Percentiles rank a stretch among this genome's conserved stretches.
Evolutionary conservation across 1,140 invertebrate genomes (phyloP).

Genomic region (Conus ventricosus): DNA sequence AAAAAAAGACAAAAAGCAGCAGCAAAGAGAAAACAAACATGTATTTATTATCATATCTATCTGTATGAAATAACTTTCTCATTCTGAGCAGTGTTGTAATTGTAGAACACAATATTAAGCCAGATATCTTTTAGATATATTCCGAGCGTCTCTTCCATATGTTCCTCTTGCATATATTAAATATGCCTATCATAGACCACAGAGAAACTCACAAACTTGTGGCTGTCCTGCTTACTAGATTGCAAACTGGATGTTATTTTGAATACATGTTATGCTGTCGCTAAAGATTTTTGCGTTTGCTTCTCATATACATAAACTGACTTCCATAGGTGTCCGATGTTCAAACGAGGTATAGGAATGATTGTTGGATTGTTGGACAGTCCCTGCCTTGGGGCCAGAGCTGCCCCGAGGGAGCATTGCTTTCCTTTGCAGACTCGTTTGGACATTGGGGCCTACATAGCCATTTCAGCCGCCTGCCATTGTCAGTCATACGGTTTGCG

Average conservation of each 20-base stretch:
- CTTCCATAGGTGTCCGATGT: conserved; percentile 30
- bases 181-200: too few relatives aligned
- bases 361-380: background rate
- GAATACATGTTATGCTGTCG: background rate
- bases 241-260: background rate
- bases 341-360: conserved; percentile 25
- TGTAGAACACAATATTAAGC: too few relatives aligned
- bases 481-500: conserved; percentile 3
- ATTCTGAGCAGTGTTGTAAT: too few relatives aligned
- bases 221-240: background rate
- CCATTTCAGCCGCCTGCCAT: conserved; percentile 22
- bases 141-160: too few relatives aligned
- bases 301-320: background rate
- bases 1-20: too few relatives aligned
- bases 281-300: background rate
- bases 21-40: too few relatives aligned
- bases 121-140: too few relatives aligned
- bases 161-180: too few relatives aligned
- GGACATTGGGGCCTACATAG: conserved; percentile 35
- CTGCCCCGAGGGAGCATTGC: conserved; percentile 3
- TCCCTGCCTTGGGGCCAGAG: background rate
- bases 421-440: conserved; percentile 36
- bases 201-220: background rate
- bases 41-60: too few relatives aligned
- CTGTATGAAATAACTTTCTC: too few relatives aligned